Conservation (phyloP, 2,797 vertebrate genomes). For the Menidia menidia region DNA sequence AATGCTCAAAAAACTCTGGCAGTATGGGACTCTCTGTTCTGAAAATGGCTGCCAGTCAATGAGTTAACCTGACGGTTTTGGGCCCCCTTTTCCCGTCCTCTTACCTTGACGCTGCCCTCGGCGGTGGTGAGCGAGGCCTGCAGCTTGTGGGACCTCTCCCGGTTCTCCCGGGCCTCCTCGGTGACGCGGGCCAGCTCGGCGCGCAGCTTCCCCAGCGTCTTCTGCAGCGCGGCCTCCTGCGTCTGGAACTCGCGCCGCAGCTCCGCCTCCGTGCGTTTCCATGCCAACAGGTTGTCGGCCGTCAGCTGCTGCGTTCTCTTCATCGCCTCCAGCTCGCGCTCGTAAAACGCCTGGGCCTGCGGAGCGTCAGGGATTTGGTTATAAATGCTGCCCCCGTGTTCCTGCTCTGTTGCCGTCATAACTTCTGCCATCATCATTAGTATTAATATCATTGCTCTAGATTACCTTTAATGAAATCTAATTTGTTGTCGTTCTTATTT, state of each 20-base stretch:
- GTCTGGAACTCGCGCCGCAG: conserved; percentile 94
- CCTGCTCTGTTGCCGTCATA: no score
- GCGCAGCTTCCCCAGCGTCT: conserved; percentile 92
- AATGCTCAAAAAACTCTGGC: no score
- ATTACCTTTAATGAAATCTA: no score
- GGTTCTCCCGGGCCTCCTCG: conserved; percentile 91
- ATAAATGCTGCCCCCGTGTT: no score
- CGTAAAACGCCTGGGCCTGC: conserved; percentile 92
- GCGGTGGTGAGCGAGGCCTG: conserved; percentile 85
- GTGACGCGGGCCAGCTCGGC: conserved; percentile 91
- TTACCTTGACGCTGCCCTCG: conserved; percentile 90
- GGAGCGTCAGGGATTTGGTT: no score
- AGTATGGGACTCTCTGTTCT: no score
- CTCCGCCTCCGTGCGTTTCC: conserved; percentile 95
- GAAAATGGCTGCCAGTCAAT: no score
- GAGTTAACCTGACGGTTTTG: no score
- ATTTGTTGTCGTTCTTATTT: no score
- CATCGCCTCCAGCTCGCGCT: conserved; percentile 95
- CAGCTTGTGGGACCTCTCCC: conserved; percentile 92
- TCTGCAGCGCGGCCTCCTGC: conserved; percentile 93
- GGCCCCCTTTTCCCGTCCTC: no score
- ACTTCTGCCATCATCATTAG: no score
- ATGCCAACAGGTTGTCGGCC: conserved; percentile 92
- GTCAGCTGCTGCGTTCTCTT: conserved; percentile 97
- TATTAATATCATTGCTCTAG: no score